Conservation (phyloP, 2,888 invertebrate genomes). For the Synergus japonicus region DNA sequence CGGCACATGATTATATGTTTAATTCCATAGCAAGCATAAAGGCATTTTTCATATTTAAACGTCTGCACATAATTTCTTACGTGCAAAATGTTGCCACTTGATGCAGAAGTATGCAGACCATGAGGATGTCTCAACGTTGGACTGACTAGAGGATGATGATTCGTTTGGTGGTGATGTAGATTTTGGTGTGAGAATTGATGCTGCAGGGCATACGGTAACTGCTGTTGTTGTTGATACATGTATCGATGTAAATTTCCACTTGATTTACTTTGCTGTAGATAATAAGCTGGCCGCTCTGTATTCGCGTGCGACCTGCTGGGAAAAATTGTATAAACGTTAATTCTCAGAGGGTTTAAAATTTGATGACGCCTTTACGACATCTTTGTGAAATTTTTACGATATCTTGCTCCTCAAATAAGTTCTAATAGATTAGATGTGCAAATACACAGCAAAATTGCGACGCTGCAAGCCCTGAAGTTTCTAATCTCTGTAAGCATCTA, state of each 20-base stretch:
- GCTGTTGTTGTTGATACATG: conserved; percentile 80
- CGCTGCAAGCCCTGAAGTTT: no score
- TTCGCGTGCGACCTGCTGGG: conserved; percentile 72
- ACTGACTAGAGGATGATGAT: conserved; percentile 60
- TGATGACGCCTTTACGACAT: no score
- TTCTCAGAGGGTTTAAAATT: background rate
- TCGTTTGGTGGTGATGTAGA: conserved; percentile 58
- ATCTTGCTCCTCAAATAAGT: no score
- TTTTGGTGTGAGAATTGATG: conserved; percentile 62
- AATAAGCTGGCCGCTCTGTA: conserved; percentile 68
- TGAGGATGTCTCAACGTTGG: conserved; percentile 66
- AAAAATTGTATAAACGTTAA: conserved; percentile 8
- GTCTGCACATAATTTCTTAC: conserved; percentile 67
- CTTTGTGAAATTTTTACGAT: no score
- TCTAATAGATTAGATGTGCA: no score
- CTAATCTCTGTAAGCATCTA: no score
- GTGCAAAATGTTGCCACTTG: conserved; percentile 82
- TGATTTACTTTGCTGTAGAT: conserved; percentile 85
- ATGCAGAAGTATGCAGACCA: conserved; percentile 79
- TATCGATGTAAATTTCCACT: conserved; percentile 82
- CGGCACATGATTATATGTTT: no score
- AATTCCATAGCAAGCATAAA: no score
- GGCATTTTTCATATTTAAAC: no score
- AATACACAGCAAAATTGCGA: no score
- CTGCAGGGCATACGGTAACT: conserved; percentile 64